A percentile compares a stretch with the other conserved stretches of the same genome.
phyloP scores from a whole-genome alignment of 2,113 vertebrate species.

The Ictidomys tridecemlineatus region DNA sequence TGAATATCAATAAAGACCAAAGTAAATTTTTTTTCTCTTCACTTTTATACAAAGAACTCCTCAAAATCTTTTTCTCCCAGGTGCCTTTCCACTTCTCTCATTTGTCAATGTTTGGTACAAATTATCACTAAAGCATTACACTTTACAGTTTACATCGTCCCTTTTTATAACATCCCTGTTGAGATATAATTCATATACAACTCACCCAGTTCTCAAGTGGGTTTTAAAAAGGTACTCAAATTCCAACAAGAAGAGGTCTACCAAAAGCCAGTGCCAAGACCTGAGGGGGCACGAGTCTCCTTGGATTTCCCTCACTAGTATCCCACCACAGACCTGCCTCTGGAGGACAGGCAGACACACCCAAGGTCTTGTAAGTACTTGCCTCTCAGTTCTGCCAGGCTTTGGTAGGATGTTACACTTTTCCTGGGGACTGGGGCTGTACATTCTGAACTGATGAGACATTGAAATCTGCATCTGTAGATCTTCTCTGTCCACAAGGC shows the following conservation, averaged over 20 bases:
- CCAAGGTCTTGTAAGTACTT: background rate
- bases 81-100: background rate
- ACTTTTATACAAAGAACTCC: background rate
- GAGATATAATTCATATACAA: background rate
- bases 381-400: background rate
- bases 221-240: background rate
- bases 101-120: background rate
- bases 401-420: background rate
- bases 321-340: background rate
- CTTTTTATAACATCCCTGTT: background rate
- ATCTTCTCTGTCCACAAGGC: background rate
- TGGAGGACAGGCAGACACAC: background rate
- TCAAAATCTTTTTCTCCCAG: background rate
- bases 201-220: background rate
- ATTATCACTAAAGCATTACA: conserved; percentile 20
- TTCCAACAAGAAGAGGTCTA: background rate
- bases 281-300: background rate
- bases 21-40: conserved; percentile 1
- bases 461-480: background rate
- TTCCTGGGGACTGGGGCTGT: background rate
- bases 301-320: no score
- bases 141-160: background rate
- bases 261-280: background rate
- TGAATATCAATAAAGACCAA: background rate
- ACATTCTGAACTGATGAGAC: rapidly evolving